phyloP scores from a whole-genome alignment of 2,113 vertebrate genomes.

The Phalacrocorax brasilianus region DNA sequence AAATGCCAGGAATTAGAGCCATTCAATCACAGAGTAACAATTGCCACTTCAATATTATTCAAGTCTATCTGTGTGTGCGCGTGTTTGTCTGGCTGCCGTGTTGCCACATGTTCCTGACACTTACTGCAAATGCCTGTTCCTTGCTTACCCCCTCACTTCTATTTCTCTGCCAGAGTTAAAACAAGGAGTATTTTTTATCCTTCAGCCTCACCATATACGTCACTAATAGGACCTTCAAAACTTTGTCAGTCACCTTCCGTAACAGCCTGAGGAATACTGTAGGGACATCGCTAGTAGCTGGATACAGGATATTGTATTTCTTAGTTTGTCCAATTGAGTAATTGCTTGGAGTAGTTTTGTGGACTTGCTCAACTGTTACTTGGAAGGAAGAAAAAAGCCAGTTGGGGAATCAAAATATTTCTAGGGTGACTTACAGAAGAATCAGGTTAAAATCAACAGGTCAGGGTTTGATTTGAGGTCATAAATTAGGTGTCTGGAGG shows the following conservation, averaged over 20 bases:
- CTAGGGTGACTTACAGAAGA: conserved; percentile 28
- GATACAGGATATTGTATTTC: conserved; percentile 57
- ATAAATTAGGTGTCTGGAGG: neutral
- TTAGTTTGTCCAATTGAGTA: conserved; percentile 47
- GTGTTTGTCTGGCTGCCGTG: fast-evolving
- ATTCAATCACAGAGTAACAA: neutral
- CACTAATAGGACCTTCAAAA: conserved; percentile 62
- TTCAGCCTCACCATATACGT: neutral
- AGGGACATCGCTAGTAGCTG: conserved; percentile 55
- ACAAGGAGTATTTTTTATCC: neutral
- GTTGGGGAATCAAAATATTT: conserved; percentile 48
- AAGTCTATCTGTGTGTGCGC: neutral
- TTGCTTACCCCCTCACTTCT: neutral
- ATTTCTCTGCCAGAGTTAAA: neutral
- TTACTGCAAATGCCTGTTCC: neutral
- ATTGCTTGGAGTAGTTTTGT: conserved; percentile 30
- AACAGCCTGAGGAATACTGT: conserved; percentile 41
- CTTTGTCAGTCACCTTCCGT: conserved; percentile 15
- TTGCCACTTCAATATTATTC: neutral
- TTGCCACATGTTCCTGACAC: neutral
- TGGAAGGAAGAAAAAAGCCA: conserved; percentile 42
- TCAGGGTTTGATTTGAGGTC: neutral
- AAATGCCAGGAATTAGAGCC: neutral
- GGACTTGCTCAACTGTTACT: neutral
- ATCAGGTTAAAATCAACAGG: conserved; percentile 45